Base-by-base conservation (phyloP, 2,113 vertebrate genomes). In the Myotis lucifugus region DNA sequence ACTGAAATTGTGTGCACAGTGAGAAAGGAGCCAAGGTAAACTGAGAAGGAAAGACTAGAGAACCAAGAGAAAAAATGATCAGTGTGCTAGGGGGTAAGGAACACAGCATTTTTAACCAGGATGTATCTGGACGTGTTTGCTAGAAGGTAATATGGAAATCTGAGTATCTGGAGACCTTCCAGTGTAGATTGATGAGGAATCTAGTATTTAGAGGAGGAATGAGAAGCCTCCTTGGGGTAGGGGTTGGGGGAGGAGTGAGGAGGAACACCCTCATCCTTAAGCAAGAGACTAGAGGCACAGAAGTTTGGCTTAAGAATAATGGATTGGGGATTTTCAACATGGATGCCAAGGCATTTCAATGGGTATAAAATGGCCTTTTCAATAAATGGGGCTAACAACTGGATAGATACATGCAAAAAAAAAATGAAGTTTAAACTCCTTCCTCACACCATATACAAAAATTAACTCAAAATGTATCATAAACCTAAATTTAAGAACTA, bases 401-500 rank as follows among this genome's bases (percentile, higher is more conserved):
- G 52, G 21, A 73, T 46, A 42, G 19, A 74, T 34, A 67, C 2
- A 81, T 50, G 64, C 48, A 61, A 61, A 25, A 54, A 76, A 85
- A 48, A 1, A 84, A 85, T n/a, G 27, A 90, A 61, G 27, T 17
- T 17, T 77, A 27, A 92, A 46, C 54, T 61, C 52, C 12, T 72
- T 77, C 42, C 29, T 89, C 66, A 78, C 5, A 72, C 12, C 42
- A 69, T 40, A 54, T 25, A 81, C 7, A 74, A 81, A 95, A 86
- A 81, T 56, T 37, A 81, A 54, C 3, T 73, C 37, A 48, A 56
- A 74, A 81, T 40, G 54, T 54, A 73, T 66, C 76, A 82, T 15
- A 86, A 23, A 61, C n/a, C 69, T 83, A 83, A 88, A 70, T 56
- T 12, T 87, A 88, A 87, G 59, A 82, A 73, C 48, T 86, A 79